Conservation (phyloP, 2,113 vertebrate genomes). For the Tonatia bakeri region DNA sequence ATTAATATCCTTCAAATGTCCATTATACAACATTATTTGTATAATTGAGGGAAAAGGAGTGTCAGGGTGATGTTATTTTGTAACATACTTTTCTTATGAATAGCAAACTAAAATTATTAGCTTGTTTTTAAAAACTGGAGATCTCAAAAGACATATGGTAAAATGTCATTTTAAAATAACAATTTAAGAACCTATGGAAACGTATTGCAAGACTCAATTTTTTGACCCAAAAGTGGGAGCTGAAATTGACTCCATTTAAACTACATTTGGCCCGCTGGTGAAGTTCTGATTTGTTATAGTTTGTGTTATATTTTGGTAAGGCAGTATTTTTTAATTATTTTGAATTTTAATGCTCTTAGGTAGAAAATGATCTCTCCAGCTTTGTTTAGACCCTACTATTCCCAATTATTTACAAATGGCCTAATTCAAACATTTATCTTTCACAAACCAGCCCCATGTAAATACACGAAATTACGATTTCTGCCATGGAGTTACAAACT, state of each 20-base stretch:
- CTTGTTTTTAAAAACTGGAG: neutral
- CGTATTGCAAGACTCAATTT: neutral
- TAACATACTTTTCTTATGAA: neutral
- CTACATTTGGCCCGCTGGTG: neutral
- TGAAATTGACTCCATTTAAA: neutral
- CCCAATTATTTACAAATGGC: neutral
- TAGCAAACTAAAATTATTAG: neutral
- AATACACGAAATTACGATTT: neutral
- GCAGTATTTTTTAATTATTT: neutral
- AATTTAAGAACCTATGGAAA: neutral
- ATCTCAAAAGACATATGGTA: neutral
- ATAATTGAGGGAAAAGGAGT: neutral
- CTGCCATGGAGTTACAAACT: neutral
- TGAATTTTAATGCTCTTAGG: neutral
- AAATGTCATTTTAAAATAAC: neutral
- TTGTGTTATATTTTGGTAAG: neutral
- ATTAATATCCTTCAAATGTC: neutral
- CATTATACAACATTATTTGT: neutral
- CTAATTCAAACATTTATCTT: neutral
- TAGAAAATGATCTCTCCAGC: neutral
- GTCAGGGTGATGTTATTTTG: neutral
- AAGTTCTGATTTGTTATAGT: neutral
- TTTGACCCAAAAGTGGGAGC: neutral
- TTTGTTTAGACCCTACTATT: neutral
- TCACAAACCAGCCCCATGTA: neutral